Base-by-base conservation (phyloP, 2,797 vertebrate genomes). In the Myripristis murdjan region DNA sequence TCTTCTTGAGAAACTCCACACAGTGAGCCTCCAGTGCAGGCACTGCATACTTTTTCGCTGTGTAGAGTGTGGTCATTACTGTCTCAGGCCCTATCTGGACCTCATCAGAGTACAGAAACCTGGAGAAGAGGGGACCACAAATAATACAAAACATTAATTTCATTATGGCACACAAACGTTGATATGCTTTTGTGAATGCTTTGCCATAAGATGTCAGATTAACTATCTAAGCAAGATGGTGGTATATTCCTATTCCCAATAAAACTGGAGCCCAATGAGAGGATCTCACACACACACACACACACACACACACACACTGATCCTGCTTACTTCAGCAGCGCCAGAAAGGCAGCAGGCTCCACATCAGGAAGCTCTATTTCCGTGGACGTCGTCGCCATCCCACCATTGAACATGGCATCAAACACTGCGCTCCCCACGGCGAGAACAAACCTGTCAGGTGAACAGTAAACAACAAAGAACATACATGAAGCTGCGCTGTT, bases 1-100 rank as follows among this genome's bases (percentile, higher is more conserved):
- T 98, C 85, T 98, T 99, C 89, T 98, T 99, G 0, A 99, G 96
- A 60, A 99, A 99, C 82, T 99, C 98, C 91, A 99, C 98, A 28
- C 98, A 99, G 76, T 99, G 97, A 9, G 97, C 97, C 91, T 99
- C 98, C 0, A 99, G 94, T 0, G 98, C 98, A 0, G 98, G 98
- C 14, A 99, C 98, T 0, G 98, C 98, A 0, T 99, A 99, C 89
- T 99, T 99, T 88, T 99, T 99, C 52, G 98, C 98, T 0, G 98
- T 99, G 71, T 99, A 99, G n/a, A 99, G 93, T 0, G 98, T 99
- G 55, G 98, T 99, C 98, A 99, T 99, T 83, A 99, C 98, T 0
- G 97, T 99, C 94, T 99, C 98, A 0, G 98, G 98, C 20, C 98
- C 98, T 0, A 99, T 99, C 90, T 98, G 97, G 64, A 99, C 98